A percentile compares a stretch with the other conserved stretches of the same genome.
Evolutionary conservation across 35 echinoderm and acorn worm species (phyloP).

Genomic region (Apostichopus parvimensis): DNA sequence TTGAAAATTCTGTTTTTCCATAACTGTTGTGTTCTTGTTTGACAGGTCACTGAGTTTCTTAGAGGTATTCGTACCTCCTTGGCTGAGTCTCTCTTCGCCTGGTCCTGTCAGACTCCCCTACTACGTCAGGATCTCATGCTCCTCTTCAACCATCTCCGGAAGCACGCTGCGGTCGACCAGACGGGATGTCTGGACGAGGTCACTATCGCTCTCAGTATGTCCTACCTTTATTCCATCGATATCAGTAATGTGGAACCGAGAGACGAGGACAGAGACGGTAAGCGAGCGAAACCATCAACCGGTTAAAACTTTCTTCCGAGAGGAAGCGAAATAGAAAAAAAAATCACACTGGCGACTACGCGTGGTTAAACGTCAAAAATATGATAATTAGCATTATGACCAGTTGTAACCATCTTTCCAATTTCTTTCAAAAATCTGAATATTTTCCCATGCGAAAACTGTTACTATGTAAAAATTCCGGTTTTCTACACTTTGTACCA

Average conservation of each 20-base stretch:
- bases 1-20: too few species aligned
- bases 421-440: too few species aligned
- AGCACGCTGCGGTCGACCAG: slow-evolving; percentile 43
- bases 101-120: slow-evolving; percentile 77
- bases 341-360: too few species aligned
- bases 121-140: slow-evolving; percentile 56
- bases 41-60: slow-evolving; percentile 58
- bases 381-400: too few species aligned
- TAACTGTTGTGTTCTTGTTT: too few species aligned
- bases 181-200: slow-evolving; percentile 70
- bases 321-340: too few species aligned
- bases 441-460: too few species aligned
- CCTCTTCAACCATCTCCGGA: slow-evolving; percentile 65
- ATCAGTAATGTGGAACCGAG: slow-evolving; percentile 41
- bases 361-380: too few species aligned
- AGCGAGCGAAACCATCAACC: neutral
- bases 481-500: too few species aligned
- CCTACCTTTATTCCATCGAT: slow-evolving; percentile 67
- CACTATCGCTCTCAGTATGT: slow-evolving; percentile 69
- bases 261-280: slow-evolving; percentile 59
- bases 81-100: slow-evolving; percentile 80
- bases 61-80: slow-evolving; percentile 77
- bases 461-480: too few species aligned
- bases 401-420: too few species aligned
- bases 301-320: too few species aligned